These are phyloP conservation scores for Coranthus polyacanthus DNA, from an alignment of 2,797 vertebrate species.

Conservation along the genomic window DNA sequence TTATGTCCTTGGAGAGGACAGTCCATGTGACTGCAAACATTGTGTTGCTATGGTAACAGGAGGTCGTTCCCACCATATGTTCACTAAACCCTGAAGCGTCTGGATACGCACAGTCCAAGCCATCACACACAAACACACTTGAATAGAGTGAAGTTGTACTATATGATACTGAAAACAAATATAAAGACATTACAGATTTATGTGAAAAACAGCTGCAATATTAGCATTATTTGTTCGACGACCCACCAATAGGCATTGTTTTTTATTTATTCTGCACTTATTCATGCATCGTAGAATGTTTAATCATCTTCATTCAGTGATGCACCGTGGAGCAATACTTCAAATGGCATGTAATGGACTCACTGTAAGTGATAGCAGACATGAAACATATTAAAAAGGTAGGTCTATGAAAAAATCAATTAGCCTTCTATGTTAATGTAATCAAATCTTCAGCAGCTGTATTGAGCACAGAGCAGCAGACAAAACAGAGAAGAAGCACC, in stretches of 20 bases:
- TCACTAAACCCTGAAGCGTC: constrained; percentile 42
- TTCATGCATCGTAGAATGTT: neutral
- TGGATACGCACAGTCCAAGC: constrained; percentile 29
- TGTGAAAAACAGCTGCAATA: constrained; percentile 9
- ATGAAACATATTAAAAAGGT: constrained; percentile 3
- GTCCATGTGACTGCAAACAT: constrained; percentile 65
- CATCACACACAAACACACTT: constrained; percentile 23
- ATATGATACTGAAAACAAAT: too few species aligned
- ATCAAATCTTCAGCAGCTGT: constrained; percentile 1
- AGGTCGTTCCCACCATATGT: constrained; percentile 75
- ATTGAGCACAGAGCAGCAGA: constrained; percentile 16
- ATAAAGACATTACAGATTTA: constrained; percentile 26
- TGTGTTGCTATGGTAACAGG: constrained; percentile 80
- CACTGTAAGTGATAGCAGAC: neutral
- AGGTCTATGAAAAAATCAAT: constrained; percentile 10
- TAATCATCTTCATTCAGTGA: constrained; percentile 11
- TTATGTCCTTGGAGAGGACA: constrained; percentile 47
- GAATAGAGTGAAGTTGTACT: too few species aligned
- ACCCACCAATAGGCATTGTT: neutral
- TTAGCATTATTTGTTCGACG: too few species aligned
- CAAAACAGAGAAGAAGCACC: constrained; percentile 23
- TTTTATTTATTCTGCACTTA: neutral
- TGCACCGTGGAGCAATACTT: neutral
- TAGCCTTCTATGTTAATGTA: constrained; percentile 2
- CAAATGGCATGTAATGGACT: neutral